These are phyloP conservation scores for Nycteola revayana DNA, from an alignment of 2,888 invertebrate species.

Conservation along the genomic window DNA sequence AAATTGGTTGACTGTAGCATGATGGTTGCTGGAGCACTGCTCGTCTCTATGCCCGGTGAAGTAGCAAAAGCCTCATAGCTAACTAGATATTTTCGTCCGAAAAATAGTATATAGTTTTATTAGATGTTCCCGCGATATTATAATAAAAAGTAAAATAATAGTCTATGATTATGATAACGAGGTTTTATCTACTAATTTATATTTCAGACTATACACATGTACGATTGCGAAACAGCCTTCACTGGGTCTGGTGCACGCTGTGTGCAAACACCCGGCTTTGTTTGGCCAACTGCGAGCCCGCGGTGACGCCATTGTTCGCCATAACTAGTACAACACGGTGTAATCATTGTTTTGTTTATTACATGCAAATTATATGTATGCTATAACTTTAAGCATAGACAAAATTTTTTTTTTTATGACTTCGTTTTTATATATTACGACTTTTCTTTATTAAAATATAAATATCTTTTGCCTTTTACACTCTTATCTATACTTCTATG, in stretches of 20 bases:
- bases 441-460: no score
- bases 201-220: conserved; percentile 19
- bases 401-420: no score
- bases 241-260: conserved; percentile 23
- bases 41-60: no score
- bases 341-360: background rate
- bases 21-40: no score
- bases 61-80: no score
- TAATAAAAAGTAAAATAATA: background rate
- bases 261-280: conserved; percentile 23
- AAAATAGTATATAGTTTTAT: no score
- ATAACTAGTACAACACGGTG: background rate
- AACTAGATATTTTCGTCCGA: no score
- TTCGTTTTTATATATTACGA: no score
- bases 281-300: conserved; percentile 27
- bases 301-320: conserved; percentile 13
- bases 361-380: background rate
- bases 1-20: no score
- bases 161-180: background rate
- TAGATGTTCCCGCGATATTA: no score
- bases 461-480: no score
- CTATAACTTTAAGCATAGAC: background rate
- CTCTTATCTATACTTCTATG: no score
- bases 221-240: conserved; percentile 30
- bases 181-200: conserved; percentile 1